Conservation (phyloP, 2,888 invertebrate species). For the Sminthurides aquaticus region DNA sequence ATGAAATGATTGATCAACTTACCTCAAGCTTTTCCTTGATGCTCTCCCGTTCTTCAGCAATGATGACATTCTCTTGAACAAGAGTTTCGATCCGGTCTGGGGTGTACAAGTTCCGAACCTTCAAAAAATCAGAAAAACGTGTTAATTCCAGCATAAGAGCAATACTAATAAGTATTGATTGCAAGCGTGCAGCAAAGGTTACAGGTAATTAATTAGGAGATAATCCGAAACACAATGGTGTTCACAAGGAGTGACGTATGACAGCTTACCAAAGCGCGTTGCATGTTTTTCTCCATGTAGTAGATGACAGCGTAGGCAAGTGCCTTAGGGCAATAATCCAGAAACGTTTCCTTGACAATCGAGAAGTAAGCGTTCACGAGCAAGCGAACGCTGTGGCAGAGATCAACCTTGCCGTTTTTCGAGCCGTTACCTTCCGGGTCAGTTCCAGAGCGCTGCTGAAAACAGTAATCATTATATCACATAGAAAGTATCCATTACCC, state of each 20-base stretch:
- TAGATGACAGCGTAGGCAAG: background rate
- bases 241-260: too few relatives aligned
- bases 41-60: background rate
- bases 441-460: too few relatives aligned
- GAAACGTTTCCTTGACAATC: background rate
- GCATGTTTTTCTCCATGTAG: background rate
- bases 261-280: background rate
- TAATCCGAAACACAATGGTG: too few relatives aligned
- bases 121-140: background rate
- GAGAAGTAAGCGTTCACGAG: background rate
- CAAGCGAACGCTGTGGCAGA: background rate
- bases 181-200: background rate
- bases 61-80: background rate
- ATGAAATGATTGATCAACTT: background rate
- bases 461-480: too few relatives aligned
- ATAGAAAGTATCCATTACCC: too few relatives aligned
- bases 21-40: background rate
- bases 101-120: background rate
- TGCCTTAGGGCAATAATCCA: background rate
- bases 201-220: too few relatives aligned
- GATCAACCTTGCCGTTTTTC: too few relatives aligned
- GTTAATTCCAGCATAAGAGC: background rate
- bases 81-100: background rate
- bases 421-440: too few relatives aligned
- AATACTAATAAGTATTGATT: background rate